Conservation (phyloP, 2,797 vertebrate species). For the Rallus crepitans region DNA sequence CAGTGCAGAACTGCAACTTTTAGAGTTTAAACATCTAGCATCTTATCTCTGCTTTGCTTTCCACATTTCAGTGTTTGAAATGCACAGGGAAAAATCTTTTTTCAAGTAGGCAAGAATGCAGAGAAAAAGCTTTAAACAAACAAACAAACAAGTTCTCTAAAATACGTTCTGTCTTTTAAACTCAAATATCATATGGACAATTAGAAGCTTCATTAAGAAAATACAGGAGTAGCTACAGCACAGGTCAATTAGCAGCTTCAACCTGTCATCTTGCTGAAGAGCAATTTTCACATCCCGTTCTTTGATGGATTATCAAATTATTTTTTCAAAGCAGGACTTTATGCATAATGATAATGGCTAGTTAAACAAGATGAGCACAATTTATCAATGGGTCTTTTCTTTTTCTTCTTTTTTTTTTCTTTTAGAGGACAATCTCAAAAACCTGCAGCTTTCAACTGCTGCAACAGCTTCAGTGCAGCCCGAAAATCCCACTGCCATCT, state of each 20-base stretch:
- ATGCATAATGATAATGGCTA: not conserved
- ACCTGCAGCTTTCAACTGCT: not conserved
- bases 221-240: not conserved
- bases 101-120: not conserved
- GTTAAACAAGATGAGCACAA: not conserved
- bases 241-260: conserved; percentile 9
- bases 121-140: not conserved
- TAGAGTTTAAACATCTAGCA: not conserved
- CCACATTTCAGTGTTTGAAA: not conserved
- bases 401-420: not conserved
- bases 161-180: not conserved
- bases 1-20: not conserved
- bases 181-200: not conserved
- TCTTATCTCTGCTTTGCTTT: not conserved
- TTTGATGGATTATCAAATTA: conserved; percentile 29
- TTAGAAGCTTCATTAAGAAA: conserved; percentile 3
- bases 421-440: not conserved
- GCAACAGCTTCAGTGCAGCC: not conserved
- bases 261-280: not conserved
- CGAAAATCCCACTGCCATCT: not conserved
- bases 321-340: conserved; percentile 5
- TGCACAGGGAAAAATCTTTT: not conserved
- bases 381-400: not conserved
- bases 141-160: not conserved
- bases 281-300: conserved; percentile 33